Conservation (phyloP, 2,113 vertebrate species). For the Odocoileus hemionus region DNA sequence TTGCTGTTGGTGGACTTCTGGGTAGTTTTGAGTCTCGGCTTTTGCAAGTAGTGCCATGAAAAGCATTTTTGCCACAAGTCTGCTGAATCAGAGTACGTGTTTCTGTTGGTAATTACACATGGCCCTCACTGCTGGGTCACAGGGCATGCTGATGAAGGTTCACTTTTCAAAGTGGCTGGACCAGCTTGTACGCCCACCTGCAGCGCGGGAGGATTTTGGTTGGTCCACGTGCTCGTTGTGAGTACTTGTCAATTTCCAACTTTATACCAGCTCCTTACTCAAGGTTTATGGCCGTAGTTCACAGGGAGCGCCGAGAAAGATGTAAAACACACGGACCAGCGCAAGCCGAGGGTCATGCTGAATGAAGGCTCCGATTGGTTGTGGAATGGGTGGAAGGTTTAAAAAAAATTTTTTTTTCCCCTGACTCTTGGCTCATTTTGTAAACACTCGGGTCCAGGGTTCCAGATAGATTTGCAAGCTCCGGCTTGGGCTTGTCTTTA, state of each 20-base stretch:
- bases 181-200: neutral
- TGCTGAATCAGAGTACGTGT: neutral
- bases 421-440: neutral
- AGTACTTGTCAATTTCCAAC: neutral
- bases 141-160: accelerated
- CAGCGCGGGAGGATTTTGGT: neutral
- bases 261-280: neutral
- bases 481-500: neutral
- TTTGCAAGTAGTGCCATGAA: neutral
- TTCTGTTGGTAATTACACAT: neutral
- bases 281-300: neutral
- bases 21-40: neutral
- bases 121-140: neutral
- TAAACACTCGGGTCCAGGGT: neutral
- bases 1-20: neutral
- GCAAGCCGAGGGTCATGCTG: accelerated
- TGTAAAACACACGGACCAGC: accelerated
- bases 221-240: accelerated
- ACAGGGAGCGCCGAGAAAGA: neutral
- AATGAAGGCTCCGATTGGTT: neutral
- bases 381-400: neutral
- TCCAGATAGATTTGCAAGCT: neutral
- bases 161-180: neutral
- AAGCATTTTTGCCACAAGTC: neutral
- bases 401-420: accelerated